Base-by-base conservation (phyloP, 2,888 invertebrate genomes). In the Drosophila phalerata region DNA sequence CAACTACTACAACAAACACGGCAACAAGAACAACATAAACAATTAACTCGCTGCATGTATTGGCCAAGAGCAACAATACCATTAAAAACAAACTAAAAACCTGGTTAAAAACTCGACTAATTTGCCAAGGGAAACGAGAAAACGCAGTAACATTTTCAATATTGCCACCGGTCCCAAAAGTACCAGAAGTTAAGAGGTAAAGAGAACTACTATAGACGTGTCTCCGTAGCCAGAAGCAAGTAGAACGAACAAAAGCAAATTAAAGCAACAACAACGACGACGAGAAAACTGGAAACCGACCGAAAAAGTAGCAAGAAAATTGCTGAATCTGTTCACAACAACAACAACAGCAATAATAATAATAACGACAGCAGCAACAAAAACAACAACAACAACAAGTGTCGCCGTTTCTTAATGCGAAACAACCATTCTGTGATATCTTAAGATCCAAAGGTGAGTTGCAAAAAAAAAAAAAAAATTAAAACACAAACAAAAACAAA, bases 391-490 rank as follows among this genome's bases (percentile, higher is more conserved):
- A 60, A 68, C 42, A 65, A 71, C 61, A 73, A 81, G 81, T 78
- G 75, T 74, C 69, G 81, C 73, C 73, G 78, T 69, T 80, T 74
- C 74, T 70, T 69, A 63, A 77, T 70, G 74, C 69, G 60, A 67
- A 69, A 78, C 37, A 67, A 81, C 78, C 86, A 85, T 86, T 86
- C 85, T 86, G 85, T 86, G 89, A 86, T 89, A 86, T 88, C 86
- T 79, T 68, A 88, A 86, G 87, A 90, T 82, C 88, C 89, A 79
- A 90, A 85, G 83, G 89, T 85, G 65, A 81, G 88, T 77, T 49
- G 28, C 69, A 68, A 34, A 60, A 70, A 28, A 51, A 2, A 25
- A 43, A 11, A 57, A 48, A 13, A 17, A 17, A 17, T 10, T 5
- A 53, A 48, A 25, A 25, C n/a, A 13, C 13, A 66, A 37, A 56